These are phyloP conservation scores for Drosophila glabriapex DNA, from an alignment of 2,888 invertebrate species.

Conservation along the genomic window DNA sequence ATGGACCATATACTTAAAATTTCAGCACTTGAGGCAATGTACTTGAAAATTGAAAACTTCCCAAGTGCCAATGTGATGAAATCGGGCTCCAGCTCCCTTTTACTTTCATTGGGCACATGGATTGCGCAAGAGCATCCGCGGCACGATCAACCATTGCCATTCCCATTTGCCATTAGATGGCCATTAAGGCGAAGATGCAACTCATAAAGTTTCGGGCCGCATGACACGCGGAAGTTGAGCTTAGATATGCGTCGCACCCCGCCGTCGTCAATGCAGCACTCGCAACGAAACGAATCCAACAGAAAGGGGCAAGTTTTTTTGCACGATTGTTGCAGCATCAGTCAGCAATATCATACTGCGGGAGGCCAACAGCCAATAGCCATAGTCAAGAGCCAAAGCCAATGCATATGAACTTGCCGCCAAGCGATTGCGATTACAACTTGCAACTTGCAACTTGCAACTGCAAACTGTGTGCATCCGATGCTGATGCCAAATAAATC, in stretches of 20 bases:
- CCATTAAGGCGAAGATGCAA: slow-evolving; percentile 69
- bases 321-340: slow-evolving; percentile 55
- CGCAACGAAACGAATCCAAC: slow-evolving; percentile 29
- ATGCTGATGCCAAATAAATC: slow-evolving; percentile 78
- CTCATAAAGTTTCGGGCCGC: slow-evolving; percentile 66
- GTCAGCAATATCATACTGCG: slow-evolving; percentile 9
- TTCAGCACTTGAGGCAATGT: slow-evolving; percentile 8
- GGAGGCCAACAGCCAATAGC: slow-evolving; percentile 62
- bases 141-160: slow-evolving; percentile 23
- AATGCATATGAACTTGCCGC: slow-evolving; percentile 62
- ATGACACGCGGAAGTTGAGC: slow-evolving; percentile 81
- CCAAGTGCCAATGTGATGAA: slow-evolving; percentile 16
- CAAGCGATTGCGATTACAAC: slow-evolving; percentile 4
- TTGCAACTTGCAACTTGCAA: slow-evolving; percentile 12
- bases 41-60: slow-evolving; percentile 20
- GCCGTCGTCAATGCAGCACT: background rate
- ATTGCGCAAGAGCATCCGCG: slow-evolving; percentile 49
- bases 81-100: slow-evolving; percentile 27
- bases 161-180: slow-evolving; percentile 43
- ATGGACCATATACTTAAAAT: background rate
- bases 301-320: slow-evolving; percentile 36
- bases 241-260: slow-evolving; percentile 68
- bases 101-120: slow-evolving; percentile 54
- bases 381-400: slow-evolving; percentile 67
- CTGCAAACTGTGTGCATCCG: slow-evolving; percentile 50